These are phyloP conservation scores for Bombus vancouverensis DNA, from an alignment of 1,140 invertebrate species.

Conservation along the genomic window DNA sequence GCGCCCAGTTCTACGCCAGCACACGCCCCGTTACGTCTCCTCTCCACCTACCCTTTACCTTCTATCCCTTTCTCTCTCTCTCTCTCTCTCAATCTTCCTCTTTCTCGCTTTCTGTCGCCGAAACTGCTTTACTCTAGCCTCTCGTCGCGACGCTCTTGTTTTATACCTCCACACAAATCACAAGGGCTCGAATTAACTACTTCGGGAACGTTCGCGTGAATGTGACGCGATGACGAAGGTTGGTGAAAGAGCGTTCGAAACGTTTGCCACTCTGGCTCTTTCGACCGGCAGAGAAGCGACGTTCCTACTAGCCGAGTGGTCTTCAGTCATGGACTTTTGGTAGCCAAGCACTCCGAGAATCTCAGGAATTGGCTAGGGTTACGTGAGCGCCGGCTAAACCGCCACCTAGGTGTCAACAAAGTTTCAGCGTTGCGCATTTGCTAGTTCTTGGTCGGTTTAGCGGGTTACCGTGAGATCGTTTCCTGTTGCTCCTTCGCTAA, in stretches of 20 bases:
- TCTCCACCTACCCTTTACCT: not conserved
- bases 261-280: not conserved
- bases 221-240: constrained; percentile 17
- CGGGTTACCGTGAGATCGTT: constrained; percentile 5
- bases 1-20: constrained; percentile 72
- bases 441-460: not conserved
- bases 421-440: constrained; percentile 2
- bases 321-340: constrained; percentile 46
- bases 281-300: not conserved
- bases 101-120: not conserved
- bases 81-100: not conserved
- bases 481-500: constrained; percentile 29
- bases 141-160: constrained; percentile 7
- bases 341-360: constrained; percentile 36
- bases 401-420: constrained; percentile 25
- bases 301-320: constrained; percentile 25
- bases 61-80: not conserved
- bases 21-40: constrained; percentile 49
- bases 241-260: not conserved
- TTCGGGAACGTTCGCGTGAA: not conserved
- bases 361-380: constrained; percentile 46
- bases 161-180: constrained; percentile 37
- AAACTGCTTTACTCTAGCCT: not conserved
- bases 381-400: not conserved
- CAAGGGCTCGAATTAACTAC: constrained; percentile 57